phyloP scores from a whole-genome alignment of 2,888 invertebrate genomes.

The Hirtodrosophila histrioides region DNA sequence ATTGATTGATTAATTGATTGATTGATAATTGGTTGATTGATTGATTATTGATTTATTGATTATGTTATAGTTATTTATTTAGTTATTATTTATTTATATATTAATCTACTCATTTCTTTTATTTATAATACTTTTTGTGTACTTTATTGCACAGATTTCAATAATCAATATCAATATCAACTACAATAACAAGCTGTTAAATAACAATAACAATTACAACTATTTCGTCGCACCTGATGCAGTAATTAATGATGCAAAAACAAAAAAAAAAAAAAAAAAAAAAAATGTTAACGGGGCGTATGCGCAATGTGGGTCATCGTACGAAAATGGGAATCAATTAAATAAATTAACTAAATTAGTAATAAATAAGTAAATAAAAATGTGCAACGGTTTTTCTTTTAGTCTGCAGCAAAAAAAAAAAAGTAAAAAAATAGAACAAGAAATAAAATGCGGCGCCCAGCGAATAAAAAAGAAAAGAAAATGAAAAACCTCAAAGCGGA shows the following conservation, averaged over 20 bases:
- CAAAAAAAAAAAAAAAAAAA: conserved; percentile 4
- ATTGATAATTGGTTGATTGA: too few species aligned
- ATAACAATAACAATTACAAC: conserved; percentile 11
- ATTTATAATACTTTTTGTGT: too few species aligned
- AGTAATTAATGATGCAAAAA: conserved; percentile 6
- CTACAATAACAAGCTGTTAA: conserved; percentile 10
- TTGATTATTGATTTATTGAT: too few species aligned
- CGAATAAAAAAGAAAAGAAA: conserved; percentile 37
- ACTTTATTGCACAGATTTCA: not conserved
- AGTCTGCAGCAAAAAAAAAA: not conserved
- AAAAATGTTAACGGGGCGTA: conserved; percentile 17
- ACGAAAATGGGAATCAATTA: not conserved
- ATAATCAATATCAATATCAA: conserved; percentile 1
- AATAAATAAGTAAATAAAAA: conserved; percentile 21
- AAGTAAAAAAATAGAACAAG: conserved; percentile 34
- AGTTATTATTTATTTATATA: too few species aligned
- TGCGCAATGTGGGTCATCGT: conserved; percentile 33
- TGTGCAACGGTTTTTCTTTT: not conserved
- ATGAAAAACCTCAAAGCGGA: conserved; percentile 13
- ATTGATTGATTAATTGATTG: too few species aligned
- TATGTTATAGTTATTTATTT: too few species aligned
- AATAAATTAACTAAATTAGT: conserved; percentile 14
- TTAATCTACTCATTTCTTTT: too few species aligned
- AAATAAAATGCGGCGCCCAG: conserved; percentile 54
- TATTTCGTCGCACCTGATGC: conserved; percentile 17